phyloP scores from a whole-genome alignment of 2,888 invertebrate species.

The Aproaerema taeniolella region DNA sequence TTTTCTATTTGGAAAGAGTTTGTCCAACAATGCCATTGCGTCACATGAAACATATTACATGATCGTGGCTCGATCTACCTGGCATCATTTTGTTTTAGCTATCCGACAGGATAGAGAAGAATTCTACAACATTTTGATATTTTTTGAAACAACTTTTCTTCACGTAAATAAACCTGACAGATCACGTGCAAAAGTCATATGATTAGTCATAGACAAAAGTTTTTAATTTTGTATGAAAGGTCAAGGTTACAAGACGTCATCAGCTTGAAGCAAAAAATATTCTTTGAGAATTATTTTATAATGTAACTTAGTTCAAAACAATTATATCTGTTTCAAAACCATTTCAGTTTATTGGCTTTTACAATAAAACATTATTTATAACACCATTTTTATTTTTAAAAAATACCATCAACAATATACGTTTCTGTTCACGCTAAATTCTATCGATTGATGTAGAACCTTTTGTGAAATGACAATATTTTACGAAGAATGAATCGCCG shows the following conservation, averaged over 20 bases:
- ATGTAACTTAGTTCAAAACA: too few species aligned
- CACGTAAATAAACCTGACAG: conserved; percentile 49
- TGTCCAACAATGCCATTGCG: conserved; percentile 86
- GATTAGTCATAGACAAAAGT: conserved; percentile 58
- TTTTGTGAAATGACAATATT: too few species aligned
- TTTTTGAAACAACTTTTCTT: conserved; percentile 19
- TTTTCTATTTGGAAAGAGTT: conserved; percentile 82
- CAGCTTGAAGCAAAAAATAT: too few species aligned
- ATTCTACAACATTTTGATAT: conserved; percentile 8
- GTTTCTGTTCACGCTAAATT: too few species aligned
- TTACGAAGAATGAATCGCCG: too few species aligned
- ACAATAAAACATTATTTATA: too few species aligned
- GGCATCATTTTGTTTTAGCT: conserved; percentile 30
- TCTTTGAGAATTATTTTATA: too few species aligned
- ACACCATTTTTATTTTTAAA: too few species aligned
- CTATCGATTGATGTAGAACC: too few species aligned
- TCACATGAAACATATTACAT: conserved; percentile 52
- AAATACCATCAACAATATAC: too few species aligned
- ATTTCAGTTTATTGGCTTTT: background rate
- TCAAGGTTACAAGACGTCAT: conserved; percentile 34
- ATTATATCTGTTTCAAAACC: background rate
- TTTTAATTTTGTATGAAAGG: conserved; percentile 28
- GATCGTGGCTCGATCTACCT: conserved; percentile 32
- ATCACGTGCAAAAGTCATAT: conserved; percentile 71
- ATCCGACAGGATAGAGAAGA: conserved; percentile 19